A percentile compares a stretch with the other conserved stretches of the same genome.
Evolutionary conservation across 2,888 invertebrate species (phyloP).

Genomic region (Nomada goodeniana): DNA sequence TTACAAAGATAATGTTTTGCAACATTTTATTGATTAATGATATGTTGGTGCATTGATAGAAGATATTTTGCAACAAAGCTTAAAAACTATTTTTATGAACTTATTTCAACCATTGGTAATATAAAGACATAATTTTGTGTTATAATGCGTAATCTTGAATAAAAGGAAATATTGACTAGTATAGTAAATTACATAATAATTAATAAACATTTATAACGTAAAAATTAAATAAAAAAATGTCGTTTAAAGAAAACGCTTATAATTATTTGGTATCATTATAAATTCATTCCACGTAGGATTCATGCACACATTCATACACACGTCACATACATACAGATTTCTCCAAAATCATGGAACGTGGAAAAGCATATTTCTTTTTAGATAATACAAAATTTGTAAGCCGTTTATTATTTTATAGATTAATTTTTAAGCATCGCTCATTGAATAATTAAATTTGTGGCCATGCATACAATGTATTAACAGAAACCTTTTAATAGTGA

Average conservation of each 20-base stretch:
- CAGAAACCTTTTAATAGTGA: no score
- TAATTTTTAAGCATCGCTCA: not conserved
- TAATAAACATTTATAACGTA: constrained; percentile 53
- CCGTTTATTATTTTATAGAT: not conserved
- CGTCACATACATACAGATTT: not conserved
- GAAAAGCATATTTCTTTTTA: not conserved
- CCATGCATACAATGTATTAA: no score
- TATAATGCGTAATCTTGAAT: constrained; percentile 31
- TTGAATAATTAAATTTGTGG: no score
- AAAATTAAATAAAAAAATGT: constrained; percentile 64
- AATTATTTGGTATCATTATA: constrained; percentile 71
- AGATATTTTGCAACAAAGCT: constrained; percentile 11
- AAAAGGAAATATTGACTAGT: constrained; percentile 67
- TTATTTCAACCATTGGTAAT: constrained; percentile 20
- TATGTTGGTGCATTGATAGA: constrained; percentile 25
- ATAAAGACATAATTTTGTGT: constrained; percentile 28
- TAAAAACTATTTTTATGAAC: constrained; percentile 19
- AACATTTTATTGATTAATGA: constrained; percentile 27
- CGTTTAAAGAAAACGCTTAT: constrained; percentile 66
- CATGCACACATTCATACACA: constrained; percentile 7
- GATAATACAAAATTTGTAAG: not conserved
- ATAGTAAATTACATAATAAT: constrained; percentile 65
- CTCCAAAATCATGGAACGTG: not conserved
- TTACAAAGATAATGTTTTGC: constrained; percentile 7
- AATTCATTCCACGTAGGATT: constrained; percentile 46